Evolutionary conservation across 2,797 vertebrate species (phyloP), one percentile per base, ranked within the genome.

Genomic region (Calcarius lapponicus): DNA sequence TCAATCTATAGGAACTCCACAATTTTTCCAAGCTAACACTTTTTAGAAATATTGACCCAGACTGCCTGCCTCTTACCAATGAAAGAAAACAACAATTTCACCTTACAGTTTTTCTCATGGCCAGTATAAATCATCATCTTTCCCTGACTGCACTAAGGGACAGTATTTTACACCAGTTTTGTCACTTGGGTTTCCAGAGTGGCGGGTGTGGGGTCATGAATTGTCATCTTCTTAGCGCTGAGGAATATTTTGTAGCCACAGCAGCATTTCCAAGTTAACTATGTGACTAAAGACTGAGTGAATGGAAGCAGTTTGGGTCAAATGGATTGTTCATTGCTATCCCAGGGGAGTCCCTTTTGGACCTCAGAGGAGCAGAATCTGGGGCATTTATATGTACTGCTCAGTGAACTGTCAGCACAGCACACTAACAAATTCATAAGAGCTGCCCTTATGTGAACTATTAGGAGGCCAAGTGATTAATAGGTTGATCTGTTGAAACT

Each of bases 401-500:
- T 74, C 0, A 0, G 69, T 3, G 13, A 92, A 92, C 64, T 82
- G 78, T 95, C 60, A 73, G 57, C 2, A 0, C 64, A 65, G 31
- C 64, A 69, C 50, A 26, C 78, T 57, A 67, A 92, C 45, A 89
- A 64, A 92, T 89, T 93, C 38, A 1, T 50, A 83, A 62, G 69
- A 84, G 48, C 61, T 92, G 69, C 75, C 81, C 84, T 93, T 57
- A 80, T 9, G 21, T 47, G 84, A 89, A 89, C 86, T 75, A 13
- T 89, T 71, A 67, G 84, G 38, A 92, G 62, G 45, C 60, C 87
- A 92, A 94, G 67, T 96, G 94, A 96, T 96, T 96, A 96, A 95
- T 96, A 91, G 61, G 67, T 87, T 92, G 88, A 92, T 91, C 81
- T 92, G 75, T 93, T 5, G 80, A 93, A 95, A 92, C 75, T 80